Conservation (phyloP, 1,140 invertebrate species). For the Drosophila watanabei region DNA sequence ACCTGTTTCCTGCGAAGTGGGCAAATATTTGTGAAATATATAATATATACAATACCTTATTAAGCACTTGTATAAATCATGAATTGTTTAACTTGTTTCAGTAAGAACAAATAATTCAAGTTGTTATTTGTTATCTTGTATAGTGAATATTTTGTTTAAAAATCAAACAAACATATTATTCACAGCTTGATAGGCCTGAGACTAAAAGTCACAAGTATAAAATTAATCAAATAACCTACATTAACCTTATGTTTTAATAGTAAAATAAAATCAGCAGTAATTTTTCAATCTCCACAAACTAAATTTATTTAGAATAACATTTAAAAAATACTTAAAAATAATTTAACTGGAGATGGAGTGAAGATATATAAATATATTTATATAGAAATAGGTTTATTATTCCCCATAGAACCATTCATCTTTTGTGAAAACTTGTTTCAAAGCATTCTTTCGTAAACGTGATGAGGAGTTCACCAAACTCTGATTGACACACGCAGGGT, state of each 20-base stretch:
- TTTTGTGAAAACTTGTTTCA: neutral
- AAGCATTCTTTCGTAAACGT: neutral
- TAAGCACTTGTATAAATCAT: constrained; percentile 14
- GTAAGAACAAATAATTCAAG: constrained; percentile 1
- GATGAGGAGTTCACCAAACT: constrained; percentile 12
- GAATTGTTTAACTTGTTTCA: neutral
- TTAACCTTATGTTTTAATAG: neutral
- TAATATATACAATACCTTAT: neutral
- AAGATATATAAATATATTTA: neutral
- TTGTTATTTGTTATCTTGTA: neutral
- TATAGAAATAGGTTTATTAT: neutral
- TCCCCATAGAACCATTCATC: neutral
- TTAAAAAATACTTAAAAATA: neutral
- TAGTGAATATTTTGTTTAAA: neutral
- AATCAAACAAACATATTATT: neutral
- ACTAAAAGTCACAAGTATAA: neutral
- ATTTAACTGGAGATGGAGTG: too few relatives aligned
- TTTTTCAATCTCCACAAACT: neutral
- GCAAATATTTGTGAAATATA: constrained; percentile 6
- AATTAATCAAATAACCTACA: neutral
- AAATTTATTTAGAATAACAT: too few relatives aligned
- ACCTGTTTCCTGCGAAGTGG: neutral
- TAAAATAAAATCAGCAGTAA: neutral
- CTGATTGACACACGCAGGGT: constrained; percentile 5
- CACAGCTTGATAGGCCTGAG: too few relatives aligned